Evolutionary conservation across 1,140 invertebrate species (phyloP).

Genomic region (Ceratitis capitata): DNA sequence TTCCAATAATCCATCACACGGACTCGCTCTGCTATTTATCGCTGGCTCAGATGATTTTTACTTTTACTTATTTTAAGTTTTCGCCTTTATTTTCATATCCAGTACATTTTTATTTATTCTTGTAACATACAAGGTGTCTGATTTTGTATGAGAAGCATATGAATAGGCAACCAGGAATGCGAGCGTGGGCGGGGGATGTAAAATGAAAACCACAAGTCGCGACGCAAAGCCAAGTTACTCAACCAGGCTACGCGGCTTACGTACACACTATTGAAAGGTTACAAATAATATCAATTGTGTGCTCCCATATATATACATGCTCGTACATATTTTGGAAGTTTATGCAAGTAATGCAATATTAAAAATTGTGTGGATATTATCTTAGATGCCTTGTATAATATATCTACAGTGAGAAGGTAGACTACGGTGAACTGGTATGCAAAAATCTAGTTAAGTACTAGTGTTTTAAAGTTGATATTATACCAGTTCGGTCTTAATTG

Average conservation of each 20-base stretch:
- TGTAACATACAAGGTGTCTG: neutral
- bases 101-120: no score
- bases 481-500: no score
- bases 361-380: conserved; percentile 24
- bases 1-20: conserved; percentile 17
- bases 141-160: neutral
- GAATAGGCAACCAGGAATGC: no score
- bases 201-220: no score
- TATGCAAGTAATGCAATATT: conserved; percentile 11
- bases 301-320: neutral
- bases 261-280: no score
- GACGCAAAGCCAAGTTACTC: neutral
- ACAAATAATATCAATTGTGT: neutral
- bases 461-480: no score
- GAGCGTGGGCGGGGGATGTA: no score
- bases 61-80: neutral
- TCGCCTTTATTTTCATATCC: neutral
- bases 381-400: neutral
- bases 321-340: neutral
- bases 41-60: neutral
- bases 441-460: no score
- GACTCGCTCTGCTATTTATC: no score
- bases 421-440: no score
- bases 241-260: no score
- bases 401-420: no score